Evolutionary conservation across 30 jellyfish, hydroid and myxozoan species (phyloP), one percentile per base, ranked within the genome.

Genomic region (Catostylus mosaicus): DNA sequence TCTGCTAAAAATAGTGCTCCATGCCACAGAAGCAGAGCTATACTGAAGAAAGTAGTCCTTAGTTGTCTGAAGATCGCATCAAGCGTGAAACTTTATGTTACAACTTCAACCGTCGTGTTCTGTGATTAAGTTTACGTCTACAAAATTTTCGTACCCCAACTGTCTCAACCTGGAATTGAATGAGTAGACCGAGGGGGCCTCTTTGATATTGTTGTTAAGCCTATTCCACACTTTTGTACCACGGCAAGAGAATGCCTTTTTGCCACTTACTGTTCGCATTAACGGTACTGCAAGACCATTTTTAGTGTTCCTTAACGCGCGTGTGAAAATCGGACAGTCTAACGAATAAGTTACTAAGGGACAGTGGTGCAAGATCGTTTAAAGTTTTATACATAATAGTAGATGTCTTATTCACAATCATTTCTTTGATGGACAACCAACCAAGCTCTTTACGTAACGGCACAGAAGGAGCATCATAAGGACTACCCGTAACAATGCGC

Each of bases 321-420:
- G 56, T 65, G 78, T 66, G 78, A n/a, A 66, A 19, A 66, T 66
- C 61, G 29, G 78, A 66, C 14, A 66, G 78, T 32, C 3, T 66
- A 32, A 32, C 62, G 29, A 66, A 6, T 26, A 60, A 2, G 35
- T 60, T 35, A 9, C 0, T 7, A 32, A 6, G 73, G 73, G n/a
- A 60, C 47, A 18, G 73, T 14, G 46, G 73, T 60, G 73, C 73
- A 60, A 60, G 73, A 60, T n/a, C n/a, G n/a, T n/a, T n/a, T n/a
- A n/a, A n/a, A n/a, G n/a, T n/a, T n/a, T n/a, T 51, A 0, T 0
- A 51, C 9, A 0, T 51, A 24, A 51, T 0, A 51, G 66, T 51
- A 51, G 66, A 51, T 51, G 66, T 51, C 66, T 51, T 30, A 19
- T 51, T 51, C 16, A 51, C 0, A 2, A 51, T 51, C 3, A 2